phyloP scores from a whole-genome alignment of 2,888 invertebrate genomes.

The Acheta domesticus region DNA sequence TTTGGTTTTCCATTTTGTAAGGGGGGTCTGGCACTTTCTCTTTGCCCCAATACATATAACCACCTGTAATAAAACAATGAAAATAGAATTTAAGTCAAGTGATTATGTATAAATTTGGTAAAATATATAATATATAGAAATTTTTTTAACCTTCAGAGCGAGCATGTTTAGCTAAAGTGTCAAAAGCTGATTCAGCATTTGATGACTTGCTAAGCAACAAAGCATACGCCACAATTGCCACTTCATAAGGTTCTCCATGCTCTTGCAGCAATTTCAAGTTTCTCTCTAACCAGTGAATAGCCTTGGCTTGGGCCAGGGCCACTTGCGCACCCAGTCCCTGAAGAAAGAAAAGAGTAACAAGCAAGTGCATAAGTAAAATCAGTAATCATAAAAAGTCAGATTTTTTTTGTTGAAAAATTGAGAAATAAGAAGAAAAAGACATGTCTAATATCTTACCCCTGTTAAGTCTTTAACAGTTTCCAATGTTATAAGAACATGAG shows the following conservation, averaged over 20 bases:
- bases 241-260: conserved; percentile 73
- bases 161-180: conserved; percentile 63
- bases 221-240: conserved; percentile 87
- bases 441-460: conserved; percentile 49
- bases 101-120: conserved; percentile 18
- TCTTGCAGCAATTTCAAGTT: conserved; percentile 72
- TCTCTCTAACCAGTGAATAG: conserved; percentile 74
- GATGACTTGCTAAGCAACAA: conserved; percentile 78
- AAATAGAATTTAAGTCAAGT: background rate
- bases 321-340: conserved; percentile 72
- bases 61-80: conserved; percentile 53
- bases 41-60: conserved; percentile 81
- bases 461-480: conserved; percentile 77
- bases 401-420: background rate
- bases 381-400: conserved; percentile 29
- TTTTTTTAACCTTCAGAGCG: conserved; percentile 58
- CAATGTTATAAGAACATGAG: conserved; percentile 86
- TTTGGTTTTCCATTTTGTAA: conserved; percentile 84
- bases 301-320: conserved; percentile 70
- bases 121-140: conserved; percentile 24
- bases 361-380: background rate
- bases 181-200: conserved; percentile 78
- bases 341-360: conserved; percentile 25
- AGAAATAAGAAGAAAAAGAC: conserved; percentile 34
- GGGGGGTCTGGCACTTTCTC: conserved; percentile 76